Conservation (phyloP, 2,113 vertebrate genomes). For the Cercocebus atys region DNA sequence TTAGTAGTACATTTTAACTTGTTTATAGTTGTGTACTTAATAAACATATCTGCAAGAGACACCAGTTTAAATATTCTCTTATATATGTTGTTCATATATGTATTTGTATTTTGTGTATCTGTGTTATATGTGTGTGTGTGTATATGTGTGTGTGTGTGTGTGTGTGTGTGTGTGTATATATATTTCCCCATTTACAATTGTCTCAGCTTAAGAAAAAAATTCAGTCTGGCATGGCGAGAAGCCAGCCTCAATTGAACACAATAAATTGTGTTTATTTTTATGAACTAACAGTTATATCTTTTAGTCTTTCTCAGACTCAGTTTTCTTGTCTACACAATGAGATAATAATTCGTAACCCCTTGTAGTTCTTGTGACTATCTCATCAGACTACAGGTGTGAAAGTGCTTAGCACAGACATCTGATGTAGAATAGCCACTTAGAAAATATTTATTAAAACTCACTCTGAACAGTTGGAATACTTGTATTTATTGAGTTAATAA, state of each 20-base stretch:
- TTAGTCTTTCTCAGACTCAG: background rate
- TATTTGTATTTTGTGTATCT: background rate
- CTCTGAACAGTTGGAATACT: background rate
- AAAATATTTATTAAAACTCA: background rate
- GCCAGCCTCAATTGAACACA: background rate
- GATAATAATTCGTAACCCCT: accelerated
- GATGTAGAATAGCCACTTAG: background rate
- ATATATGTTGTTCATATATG: background rate
- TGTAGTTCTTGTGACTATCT: background rate
- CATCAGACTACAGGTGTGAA: background rate
- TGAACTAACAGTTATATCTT: background rate
- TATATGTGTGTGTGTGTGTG: background rate
- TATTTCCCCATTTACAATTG: background rate
- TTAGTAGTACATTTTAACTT: background rate
- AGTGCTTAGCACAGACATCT: background rate
- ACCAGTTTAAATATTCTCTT: background rate
- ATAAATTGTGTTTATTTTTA: background rate
- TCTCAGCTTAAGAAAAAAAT: background rate
- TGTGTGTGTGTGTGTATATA: background rate
- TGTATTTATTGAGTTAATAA: background rate
- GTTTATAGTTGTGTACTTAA: background rate
- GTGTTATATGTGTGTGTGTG: too few species aligned
- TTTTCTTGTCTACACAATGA: background rate
- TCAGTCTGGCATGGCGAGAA: background rate
- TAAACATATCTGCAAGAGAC: background rate